These are phyloP conservation scores for Brachystomella parvula DNA, from an alignment of 1,140 invertebrate species.

Conservation along the genomic window DNA sequence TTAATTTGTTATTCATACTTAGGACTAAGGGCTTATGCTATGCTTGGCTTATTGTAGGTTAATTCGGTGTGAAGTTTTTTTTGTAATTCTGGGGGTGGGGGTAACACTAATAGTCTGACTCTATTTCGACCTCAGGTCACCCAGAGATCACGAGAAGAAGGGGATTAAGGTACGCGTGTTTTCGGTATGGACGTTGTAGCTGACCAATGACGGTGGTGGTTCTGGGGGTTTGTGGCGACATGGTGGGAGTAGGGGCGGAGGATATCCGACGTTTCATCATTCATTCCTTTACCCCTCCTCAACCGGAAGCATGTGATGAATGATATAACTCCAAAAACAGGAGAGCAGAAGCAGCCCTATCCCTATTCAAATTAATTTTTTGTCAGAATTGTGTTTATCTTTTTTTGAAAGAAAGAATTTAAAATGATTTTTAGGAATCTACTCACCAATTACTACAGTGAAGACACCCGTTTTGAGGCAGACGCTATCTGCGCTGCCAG, in stretches of 20 bases:
- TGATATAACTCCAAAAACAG: slow-evolving; percentile 29
- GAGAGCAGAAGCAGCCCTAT: slow-evolving; percentile 31
- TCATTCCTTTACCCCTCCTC: slow-evolving; percentile 29
- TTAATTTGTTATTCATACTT: too few relatives aligned
- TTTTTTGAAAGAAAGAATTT: background rate
- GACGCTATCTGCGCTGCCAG: slow-evolving; percentile 48
- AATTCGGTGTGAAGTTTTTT: too few relatives aligned
- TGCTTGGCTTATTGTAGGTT: too few relatives aligned
- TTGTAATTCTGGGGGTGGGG: too few relatives aligned
- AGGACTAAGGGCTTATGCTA: too few relatives aligned
- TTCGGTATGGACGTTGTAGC: slow-evolving; percentile 23
- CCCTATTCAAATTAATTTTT: slow-evolving; percentile 18
- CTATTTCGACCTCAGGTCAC: too few relatives aligned
- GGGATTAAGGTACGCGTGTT: slow-evolving; percentile 15
- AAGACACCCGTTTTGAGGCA: slow-evolving; percentile 68
- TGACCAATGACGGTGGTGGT: slow-evolving; percentile 14
- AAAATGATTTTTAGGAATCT: background rate
- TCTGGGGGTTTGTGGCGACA: slow-evolving; percentile 6
- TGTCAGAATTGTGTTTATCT: background rate
- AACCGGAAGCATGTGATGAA: slow-evolving; percentile 38
- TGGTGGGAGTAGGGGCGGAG: slow-evolving; percentile 37
- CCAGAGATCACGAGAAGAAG: too few relatives aligned
- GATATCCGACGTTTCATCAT: slow-evolving; percentile 30
- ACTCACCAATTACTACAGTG: slow-evolving; percentile 56
- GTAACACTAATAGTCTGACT: too few relatives aligned